Evolutionary conservation across 1,140 invertebrate genomes (phyloP).

Genomic region (Cataglyphis hispanica): DNA sequence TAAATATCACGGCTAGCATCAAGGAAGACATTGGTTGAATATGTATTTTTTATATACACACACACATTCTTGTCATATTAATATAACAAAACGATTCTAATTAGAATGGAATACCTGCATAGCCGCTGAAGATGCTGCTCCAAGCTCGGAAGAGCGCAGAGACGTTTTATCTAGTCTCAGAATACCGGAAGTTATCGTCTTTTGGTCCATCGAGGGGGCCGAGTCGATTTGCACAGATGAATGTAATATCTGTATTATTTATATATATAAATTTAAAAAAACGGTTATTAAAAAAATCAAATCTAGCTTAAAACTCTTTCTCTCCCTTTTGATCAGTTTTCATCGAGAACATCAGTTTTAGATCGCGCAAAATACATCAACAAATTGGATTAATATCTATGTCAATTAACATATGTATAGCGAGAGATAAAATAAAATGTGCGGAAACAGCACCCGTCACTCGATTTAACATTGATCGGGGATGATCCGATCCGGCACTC

Average conservation of each 20-base stretch:
- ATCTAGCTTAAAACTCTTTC: not conserved
- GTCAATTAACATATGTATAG: not conserved
- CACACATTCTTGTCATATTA: not conserved
- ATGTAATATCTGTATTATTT: not conserved
- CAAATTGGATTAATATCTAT: not conserved
- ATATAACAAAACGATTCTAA: not conserved
- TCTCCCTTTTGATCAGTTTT: no score
- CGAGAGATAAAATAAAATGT: not conserved
- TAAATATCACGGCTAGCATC: no score
- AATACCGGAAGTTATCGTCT: conserved; percentile 17
- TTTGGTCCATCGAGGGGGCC: not conserved
- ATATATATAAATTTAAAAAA: not conserved
- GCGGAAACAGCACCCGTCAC: not conserved
- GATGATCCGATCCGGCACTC: conserved; percentile 13
- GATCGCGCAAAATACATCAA: not conserved
- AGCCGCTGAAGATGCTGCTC: not conserved
- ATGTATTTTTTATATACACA: not conserved
- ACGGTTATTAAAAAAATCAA: no score
- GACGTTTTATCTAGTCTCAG: conserved; percentile 13
- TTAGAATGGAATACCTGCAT: conserved; percentile 24
- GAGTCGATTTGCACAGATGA: conserved; percentile 22
- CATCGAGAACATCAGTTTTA: no score
- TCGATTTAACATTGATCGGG: not conserved
- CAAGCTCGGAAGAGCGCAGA: not conserved
- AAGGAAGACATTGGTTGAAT: not conserved